Evolutionary conservation across 2,113 vertebrate genomes (phyloP).

Genomic region (Halcyon malimbica): DNA sequence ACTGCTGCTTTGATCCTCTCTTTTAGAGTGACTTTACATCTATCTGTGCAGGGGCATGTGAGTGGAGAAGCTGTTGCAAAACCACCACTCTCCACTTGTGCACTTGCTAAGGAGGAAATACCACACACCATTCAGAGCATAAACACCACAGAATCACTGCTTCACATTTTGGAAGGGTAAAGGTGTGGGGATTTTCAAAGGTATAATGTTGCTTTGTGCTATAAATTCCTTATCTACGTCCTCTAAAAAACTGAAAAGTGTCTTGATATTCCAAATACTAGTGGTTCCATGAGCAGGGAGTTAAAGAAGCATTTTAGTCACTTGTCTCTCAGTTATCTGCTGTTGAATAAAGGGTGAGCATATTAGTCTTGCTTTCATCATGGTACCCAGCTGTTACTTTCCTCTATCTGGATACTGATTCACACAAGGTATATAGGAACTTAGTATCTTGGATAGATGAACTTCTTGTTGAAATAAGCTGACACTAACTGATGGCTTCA

Average conservation of each 20-base stretch:
- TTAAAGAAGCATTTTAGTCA: neutral
- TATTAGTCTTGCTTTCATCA: neutral
- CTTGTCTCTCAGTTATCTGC: neutral
- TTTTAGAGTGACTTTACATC: neutral
- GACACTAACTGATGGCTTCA: neutral
- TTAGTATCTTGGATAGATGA: neutral
- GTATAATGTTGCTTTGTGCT: neutral
- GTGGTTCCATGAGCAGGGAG: neutral
- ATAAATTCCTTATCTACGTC: neutral
- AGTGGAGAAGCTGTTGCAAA: neutral
- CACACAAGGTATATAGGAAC: neutral
- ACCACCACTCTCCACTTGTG: accelerated
- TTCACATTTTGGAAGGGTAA: neutral
- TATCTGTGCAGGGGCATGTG: neutral
- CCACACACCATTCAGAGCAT: accelerated
- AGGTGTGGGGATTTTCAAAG: neutral
- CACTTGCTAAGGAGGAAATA: neutral
- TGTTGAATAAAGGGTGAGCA: neutral
- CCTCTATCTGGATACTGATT: neutral
- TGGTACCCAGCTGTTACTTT: neutral
- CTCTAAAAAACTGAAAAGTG: neutral
- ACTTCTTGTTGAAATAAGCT: neutral
- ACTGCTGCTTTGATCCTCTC: neutral
- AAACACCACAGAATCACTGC: neutral
- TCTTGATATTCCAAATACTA: neutral